Evolutionary conservation across 1,140 invertebrate genomes (phyloP), one percentile per base, ranked within the genome.

Genomic region (Apocrypta bakeri): DNA sequence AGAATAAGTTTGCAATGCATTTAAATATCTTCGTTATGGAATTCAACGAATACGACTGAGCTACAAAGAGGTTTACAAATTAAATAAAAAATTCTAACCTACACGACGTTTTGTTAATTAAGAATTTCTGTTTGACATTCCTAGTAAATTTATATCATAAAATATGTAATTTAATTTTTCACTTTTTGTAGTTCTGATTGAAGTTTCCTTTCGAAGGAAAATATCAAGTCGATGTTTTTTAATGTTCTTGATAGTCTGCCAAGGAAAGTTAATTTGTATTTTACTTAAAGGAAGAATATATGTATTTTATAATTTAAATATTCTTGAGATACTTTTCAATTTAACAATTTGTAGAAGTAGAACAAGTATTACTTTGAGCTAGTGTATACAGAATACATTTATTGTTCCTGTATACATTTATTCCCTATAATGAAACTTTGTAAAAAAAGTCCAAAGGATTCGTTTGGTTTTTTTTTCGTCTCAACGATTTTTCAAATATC

Each of bases 11-110:
- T 56, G 24, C 48, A 31, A 75, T 75, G 73, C 73, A 63, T 75
- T 75, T 75, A 75, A 75, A 75, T 75, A 75, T 31, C 73, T 63
- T 75, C 73, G 25, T 75, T 75, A 61, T 33, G 73, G 37, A 73
- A 6, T n/a, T n/a, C n/a, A 21, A 42, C 27, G 37, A 42, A 73
- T 42, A 56, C 48, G 6, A 0, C 21, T 56, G 21, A 17, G 48
- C 4, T n/a, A 6, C n/a, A n/a, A 56, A 56, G 17, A 56, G 48
- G 17, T 56, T 56, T 56, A 17, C 17, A 1, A n/a, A 56, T 6
- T n/a, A n/a, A n/a, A n/a, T n/a, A n/a, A n/a, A n/a, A n/a, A n/a
- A n/a, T n/a, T n/a, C n/a, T n/a, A n/a, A n/a, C n/a, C n/a, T n/a
- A n/a, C n/a, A n/a, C n/a, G n/a, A n/a, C 33, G 33, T 37, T 37